A percentile compares a stretch with the other conserved stretches of the same genome.
phyloP scores from a whole-genome alignment of 1,140 invertebrate species.

The Wiebesia pumilae region DNA sequence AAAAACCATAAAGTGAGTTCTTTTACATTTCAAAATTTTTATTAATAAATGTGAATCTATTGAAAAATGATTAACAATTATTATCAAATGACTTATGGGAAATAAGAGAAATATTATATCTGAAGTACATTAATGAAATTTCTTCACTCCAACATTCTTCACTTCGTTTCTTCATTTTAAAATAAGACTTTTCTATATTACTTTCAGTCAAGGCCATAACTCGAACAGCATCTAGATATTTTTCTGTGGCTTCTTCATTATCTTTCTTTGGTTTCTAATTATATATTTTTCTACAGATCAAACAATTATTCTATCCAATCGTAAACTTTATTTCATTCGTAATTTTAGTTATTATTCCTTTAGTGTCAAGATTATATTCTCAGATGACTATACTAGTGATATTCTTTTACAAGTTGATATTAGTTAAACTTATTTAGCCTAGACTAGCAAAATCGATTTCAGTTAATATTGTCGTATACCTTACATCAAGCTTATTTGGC shows the following conservation, averaged over 20 bases:
- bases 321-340: not conserved
- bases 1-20: too few species aligned
- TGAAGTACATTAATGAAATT: too few species aligned
- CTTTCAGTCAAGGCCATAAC: not conserved
- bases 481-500: too few species aligned
- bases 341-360: not conserved
- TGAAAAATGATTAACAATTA: too few species aligned
- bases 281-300: not conserved
- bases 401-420: not conserved
- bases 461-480: too few species aligned
- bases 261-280: not conserved
- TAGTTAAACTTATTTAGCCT: too few species aligned
- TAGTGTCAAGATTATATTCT: not conserved
- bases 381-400: not conserved
- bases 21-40: too few species aligned
- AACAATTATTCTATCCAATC: not conserved
- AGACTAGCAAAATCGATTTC: too few species aligned
- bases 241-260: slow-evolving; percentile 1
- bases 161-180: not conserved
- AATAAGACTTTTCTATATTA: not conserved
- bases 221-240: not conserved
- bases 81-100: too few species aligned
- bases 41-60: too few species aligned
- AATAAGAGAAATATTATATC: too few species aligned
- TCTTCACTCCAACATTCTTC: too few species aligned